A percentile compares a stretch with the other conserved stretches of the same genome.
Conservation (phyloP, 2,797 vertebrate genomes). For the Taeniopygia guttata region DNA sequence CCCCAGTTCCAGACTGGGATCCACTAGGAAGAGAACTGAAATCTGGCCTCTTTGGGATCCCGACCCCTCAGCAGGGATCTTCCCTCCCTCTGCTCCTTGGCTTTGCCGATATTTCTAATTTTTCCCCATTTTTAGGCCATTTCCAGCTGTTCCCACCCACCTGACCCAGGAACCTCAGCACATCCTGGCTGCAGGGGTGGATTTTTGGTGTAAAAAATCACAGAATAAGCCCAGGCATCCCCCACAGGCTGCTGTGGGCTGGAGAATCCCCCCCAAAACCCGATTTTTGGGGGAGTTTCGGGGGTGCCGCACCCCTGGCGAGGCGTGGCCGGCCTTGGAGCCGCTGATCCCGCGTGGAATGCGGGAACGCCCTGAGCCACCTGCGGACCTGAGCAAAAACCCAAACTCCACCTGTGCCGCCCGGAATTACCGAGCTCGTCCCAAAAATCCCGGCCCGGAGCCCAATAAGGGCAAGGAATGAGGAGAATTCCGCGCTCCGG, state of each 20-base stretch:
- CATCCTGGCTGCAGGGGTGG: accelerated
- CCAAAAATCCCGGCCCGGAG: background rate
- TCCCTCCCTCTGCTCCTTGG: background rate
- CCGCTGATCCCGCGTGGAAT: background rate
- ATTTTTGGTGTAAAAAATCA: accelerated
- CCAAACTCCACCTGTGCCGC: background rate
- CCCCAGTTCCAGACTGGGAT: background rate
- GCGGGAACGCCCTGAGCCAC: background rate
- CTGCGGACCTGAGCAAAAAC: background rate
- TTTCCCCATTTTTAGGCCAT: accelerated
- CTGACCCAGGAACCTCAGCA: accelerated
- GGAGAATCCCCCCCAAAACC: accelerated
- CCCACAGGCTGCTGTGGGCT: background rate
- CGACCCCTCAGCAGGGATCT: background rate
- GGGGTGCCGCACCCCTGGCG: background rate
- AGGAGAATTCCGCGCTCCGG: conserved; percentile 69
- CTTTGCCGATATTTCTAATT: accelerated
- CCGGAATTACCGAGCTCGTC: background rate
- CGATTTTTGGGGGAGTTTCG: accelerated
- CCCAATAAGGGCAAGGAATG: conserved; percentile 81
- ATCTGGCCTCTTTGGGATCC: accelerated
- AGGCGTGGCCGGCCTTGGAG: background rate
- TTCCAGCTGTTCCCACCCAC: background rate
- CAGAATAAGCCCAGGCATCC: accelerated
- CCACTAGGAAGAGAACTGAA: background rate